Evolutionary conservation across 2,113 vertebrate species (phyloP).

Genomic region (Rhinopomastus cyanomelas): DNA sequence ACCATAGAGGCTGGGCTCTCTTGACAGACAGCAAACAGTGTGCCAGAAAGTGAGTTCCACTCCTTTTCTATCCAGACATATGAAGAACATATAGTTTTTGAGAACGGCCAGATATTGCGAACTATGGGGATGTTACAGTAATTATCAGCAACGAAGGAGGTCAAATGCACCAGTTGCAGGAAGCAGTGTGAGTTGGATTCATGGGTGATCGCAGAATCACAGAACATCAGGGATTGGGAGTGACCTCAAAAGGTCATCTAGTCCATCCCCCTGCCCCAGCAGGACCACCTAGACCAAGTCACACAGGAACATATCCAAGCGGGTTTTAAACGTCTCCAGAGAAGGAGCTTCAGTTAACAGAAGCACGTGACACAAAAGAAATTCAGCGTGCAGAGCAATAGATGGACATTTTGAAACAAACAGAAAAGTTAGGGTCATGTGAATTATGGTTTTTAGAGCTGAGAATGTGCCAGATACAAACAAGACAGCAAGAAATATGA

Average conservation of each 20-base stretch:
- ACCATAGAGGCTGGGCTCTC: background rate
- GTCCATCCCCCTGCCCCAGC: too few species aligned
- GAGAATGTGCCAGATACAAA: background rate
- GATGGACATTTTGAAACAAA: background rate
- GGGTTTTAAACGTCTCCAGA: too few species aligned
- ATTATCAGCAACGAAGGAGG: background rate
- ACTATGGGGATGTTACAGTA: background rate
- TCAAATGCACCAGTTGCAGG: background rate
- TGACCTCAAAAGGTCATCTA: too few species aligned
- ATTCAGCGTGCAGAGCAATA: background rate
- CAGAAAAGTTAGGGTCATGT: background rate
- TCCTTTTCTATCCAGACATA: background rate
- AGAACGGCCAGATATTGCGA: background rate
- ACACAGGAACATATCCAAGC: too few species aligned
- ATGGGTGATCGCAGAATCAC: too few species aligned
- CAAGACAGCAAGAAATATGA: background rate
- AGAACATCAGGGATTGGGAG: too few species aligned
- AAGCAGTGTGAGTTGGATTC: too few species aligned
- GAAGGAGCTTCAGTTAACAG: fast-evolving
- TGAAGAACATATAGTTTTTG: background rate
- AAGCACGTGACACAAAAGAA: fast-evolving
- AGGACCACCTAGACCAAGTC: too few species aligned
- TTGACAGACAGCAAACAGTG: background rate
- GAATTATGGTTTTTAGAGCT: background rate
- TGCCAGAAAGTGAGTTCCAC: background rate